Evolutionary conservation across 2,888 invertebrate genomes (phyloP).

Genomic region (Glaucopsyche alexis): DNA sequence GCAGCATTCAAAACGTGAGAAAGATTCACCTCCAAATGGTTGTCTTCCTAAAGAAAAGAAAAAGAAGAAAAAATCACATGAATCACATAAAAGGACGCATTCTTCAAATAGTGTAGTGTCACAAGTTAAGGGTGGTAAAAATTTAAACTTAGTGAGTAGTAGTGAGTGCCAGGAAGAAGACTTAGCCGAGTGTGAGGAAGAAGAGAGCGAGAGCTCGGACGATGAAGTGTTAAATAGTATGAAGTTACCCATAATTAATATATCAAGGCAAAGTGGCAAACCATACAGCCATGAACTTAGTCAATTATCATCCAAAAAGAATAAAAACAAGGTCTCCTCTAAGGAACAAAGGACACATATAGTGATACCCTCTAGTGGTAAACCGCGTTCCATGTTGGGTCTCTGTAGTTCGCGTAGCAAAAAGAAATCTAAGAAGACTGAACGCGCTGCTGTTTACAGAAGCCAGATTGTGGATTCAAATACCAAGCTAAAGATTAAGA

Average conservation of each 20-base stretch:
- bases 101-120: constrained; percentile 58
- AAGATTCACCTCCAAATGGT: constrained; percentile 60
- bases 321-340: constrained; percentile 60
- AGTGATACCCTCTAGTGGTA: constrained; percentile 72
- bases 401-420: constrained; percentile 73
- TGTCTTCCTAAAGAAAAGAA: constrained; percentile 63
- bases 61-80: constrained; percentile 61
- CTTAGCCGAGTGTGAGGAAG: constrained; percentile 50
- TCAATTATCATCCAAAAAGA: constrained; percentile 77
- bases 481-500: constrained; percentile 85
- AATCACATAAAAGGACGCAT: constrained; percentile 59
- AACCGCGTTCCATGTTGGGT: constrained; percentile 74
- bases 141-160: constrained; percentile 76
- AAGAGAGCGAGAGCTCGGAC: constrained; percentile 66
- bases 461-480: constrained; percentile 83
- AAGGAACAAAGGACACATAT: constrained; percentile 66
- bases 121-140: constrained; percentile 76
- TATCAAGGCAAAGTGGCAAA: constrained; percentile 71
- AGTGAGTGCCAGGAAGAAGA: constrained; percentile 68
- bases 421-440: constrained; percentile 72
- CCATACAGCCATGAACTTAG: constrained; percentile 79
- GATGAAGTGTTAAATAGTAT: constrained; percentile 74
- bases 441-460: constrained; percentile 73
- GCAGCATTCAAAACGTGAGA: constrained; percentile 63
- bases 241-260: constrained; percentile 71